These are phyloP conservation scores for Papilio xuthus DNA, from an alignment of 1,140 invertebrate genomes.

Conservation along the genomic window DNA sequence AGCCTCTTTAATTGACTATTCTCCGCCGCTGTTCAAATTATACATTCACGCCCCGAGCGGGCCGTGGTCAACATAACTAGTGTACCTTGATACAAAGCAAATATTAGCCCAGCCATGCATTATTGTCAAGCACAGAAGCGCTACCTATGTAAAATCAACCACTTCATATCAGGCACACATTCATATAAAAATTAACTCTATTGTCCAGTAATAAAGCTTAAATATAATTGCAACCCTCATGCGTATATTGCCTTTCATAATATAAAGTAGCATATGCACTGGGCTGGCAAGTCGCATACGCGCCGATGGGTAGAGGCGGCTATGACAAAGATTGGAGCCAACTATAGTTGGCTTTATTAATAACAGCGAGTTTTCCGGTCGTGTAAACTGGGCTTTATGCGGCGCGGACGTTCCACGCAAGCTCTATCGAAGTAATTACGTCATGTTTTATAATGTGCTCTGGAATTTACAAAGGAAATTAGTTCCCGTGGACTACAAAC, in stretches of 20 bases:
- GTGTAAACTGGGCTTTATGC: slow-evolving; percentile 45
- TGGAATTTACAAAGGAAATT: slow-evolving; percentile 15
- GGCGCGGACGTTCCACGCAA: slow-evolving; percentile 5
- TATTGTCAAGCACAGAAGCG: slow-evolving; percentile 79
- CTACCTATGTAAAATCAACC: slow-evolving; percentile 44
- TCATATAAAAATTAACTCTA: slow-evolving; percentile 46
- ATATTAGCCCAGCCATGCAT: slow-evolving; percentile 80
- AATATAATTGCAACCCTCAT: slow-evolving; percentile 34
- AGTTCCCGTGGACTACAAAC: background rate
- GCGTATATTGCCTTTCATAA: slow-evolving; percentile 43
- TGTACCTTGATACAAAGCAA: slow-evolving; percentile 77
- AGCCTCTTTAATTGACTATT: slow-evolving; percentile 76
- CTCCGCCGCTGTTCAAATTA: slow-evolving; percentile 70
- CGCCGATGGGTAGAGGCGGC: slow-evolving; percentile 64
- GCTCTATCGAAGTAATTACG: slow-evolving; percentile 30
- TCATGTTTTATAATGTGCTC: slow-evolving; percentile 8
- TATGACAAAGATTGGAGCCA: slow-evolving; percentile 77
- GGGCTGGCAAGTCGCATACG: slow-evolving; percentile 70
- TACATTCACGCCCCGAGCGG: slow-evolving; percentile 76
- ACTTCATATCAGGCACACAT: background rate
- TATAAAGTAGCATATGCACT: slow-evolving; percentile 60
- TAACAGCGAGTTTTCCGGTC: slow-evolving; percentile 65
- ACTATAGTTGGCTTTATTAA: slow-evolving; percentile 72
- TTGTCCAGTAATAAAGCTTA: slow-evolving; percentile 13
- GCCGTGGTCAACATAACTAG: slow-evolving; percentile 73